Base-by-base conservation (phyloP, 2,797 vertebrate species). In the Eidolon dupreanum region DNA sequence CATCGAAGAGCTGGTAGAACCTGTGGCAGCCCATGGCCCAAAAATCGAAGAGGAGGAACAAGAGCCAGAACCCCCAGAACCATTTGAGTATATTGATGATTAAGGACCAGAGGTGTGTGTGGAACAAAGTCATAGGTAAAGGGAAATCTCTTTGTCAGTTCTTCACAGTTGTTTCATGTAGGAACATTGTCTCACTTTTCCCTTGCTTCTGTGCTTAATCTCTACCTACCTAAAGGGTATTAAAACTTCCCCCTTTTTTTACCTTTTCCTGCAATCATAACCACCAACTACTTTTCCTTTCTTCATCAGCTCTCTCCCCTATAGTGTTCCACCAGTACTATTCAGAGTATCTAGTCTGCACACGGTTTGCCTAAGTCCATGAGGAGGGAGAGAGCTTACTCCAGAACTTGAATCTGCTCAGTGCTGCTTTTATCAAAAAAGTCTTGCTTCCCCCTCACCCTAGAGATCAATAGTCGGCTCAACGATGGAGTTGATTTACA, bases 1-100 rank as follows among this genome's bases (percentile, higher is more conserved):
- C 87, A 99, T 98, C 79, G 99, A 99, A 97, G 99, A 99, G 97
- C 99, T 99, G 55, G 99, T 99, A 94, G 99, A 99, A 98, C 99
- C 99, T 0, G 99, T 99, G 97, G 99, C 99, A 2, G 99, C 99
- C 92, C 99, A 99, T 0, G 99, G 99, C 90, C 99, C 99, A 0
- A 99, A 99, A 98, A 99, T 99, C 0, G 99, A 99, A 97, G 99
- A 99, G 96, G 99, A 99, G 68, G 99, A 99, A 91, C 99, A 99
- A 98, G 99, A 99, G 97, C 99, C 99, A 0, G 99, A 99, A 96
- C 99, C 99, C 2, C 99, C 99, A 0, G 99, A 99, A 97, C 99
- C 99, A 15, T 99, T 99, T 7, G 99, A 99, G 97, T 99, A 99
- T 98, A 99, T 99, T 20, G 99, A 99, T 57, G 99, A 99, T 97